Evolutionary conservation across 2,113 vertebrate species (phyloP).

Genomic region (Azemiops feae): DNA sequence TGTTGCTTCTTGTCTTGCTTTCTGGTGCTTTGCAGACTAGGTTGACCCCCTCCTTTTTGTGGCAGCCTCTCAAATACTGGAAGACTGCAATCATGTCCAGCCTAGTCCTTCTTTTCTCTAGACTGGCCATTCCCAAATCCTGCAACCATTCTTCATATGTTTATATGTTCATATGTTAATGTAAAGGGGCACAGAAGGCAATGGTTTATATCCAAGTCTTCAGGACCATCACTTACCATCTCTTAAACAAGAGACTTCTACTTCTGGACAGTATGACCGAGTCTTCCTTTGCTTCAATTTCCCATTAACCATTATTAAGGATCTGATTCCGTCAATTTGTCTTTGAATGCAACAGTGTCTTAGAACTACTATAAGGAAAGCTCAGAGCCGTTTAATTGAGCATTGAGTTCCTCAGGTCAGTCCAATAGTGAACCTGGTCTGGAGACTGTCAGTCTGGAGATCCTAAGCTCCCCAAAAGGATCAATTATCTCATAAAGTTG

Average conservation of each 20-base stretch:
- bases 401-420: neutral
- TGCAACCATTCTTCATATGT: no score
- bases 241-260: neutral
- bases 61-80: no score
- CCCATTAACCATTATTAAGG: neutral
- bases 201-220: neutral
- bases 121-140: no score
- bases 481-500: neutral
- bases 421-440: neutral
- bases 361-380: neutral
- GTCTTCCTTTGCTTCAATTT: neutral
- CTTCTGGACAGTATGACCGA: neutral
- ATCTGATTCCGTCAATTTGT: neutral
- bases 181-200: no score
- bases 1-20: no score
- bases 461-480: neutral
- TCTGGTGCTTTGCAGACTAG: no score
- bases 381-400: neutral
- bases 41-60: no score
- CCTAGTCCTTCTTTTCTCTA: no score
- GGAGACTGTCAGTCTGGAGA: neutral
- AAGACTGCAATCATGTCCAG: no score
- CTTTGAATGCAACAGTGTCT: neutral
- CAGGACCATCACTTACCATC: neutral
- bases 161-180: no score